phyloP scores from a whole-genome alignment of 2,797 vertebrate genomes.

The Pseudopleuronectes americanus region DNA sequence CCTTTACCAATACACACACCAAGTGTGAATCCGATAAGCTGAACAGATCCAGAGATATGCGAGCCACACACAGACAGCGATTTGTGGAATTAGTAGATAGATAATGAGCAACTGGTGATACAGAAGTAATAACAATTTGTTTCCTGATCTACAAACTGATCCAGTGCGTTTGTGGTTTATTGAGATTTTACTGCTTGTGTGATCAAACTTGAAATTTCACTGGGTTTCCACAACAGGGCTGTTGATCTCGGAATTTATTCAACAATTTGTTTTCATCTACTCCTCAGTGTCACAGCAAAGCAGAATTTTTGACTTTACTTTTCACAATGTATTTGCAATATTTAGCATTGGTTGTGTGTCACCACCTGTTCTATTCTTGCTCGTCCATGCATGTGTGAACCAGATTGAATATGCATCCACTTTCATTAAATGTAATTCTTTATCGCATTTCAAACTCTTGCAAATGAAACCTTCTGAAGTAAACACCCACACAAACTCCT shows the following conservation, averaged over 20 bases:
- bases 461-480: slow-evolving; percentile 37
- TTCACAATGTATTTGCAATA: slow-evolving; percentile 5
- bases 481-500: slow-evolving; percentile 39
- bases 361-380: slow-evolving; percentile 25
- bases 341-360: slow-evolving; percentile 9
- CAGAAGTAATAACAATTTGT: slow-evolving; percentile 6
- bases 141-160: slow-evolving; percentile 17
- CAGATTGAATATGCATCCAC: slow-evolving; percentile 41
- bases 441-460: slow-evolving; percentile 40
- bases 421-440: slow-evolving; percentile 55
- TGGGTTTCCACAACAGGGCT: slow-evolving; percentile 1
- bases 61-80: no score
- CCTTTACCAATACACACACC: no score
- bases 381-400: slow-evolving; percentile 12
- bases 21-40: no score
- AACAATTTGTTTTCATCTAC: slow-evolving; percentile 17
- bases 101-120: slow-evolving; percentile 14
- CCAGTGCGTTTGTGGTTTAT: slow-evolving; percentile 9
- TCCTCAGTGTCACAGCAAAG: slow-evolving; percentile 1
- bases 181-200: slow-evolving; percentile 3
- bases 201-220: slow-evolving; percentile 21
- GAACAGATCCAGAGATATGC: no score
- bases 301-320: not conserved
- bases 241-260: slow-evolving; percentile 15
- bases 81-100: not conserved